A percentile compares a stretch with the other conserved stretches of the same genome.
Evolutionary conservation across 2,888 invertebrate genomes (phyloP).

Genomic region (Drosophila neutralis): DNA sequence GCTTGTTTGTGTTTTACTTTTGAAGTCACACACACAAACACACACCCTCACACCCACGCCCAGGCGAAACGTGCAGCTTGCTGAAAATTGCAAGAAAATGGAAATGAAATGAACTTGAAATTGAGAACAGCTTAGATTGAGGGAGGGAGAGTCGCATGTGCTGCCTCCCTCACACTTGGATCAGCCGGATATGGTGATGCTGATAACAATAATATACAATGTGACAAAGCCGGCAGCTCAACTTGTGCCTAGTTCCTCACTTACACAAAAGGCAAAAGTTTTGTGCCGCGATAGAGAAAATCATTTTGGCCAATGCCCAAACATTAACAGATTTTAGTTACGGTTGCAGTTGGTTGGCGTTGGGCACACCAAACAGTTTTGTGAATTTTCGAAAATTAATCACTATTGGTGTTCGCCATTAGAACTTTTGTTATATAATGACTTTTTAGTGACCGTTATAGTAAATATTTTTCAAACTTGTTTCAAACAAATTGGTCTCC

Average conservation of each 20-base stretch:
- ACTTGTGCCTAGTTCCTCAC: constrained; percentile 22
- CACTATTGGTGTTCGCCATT: neutral
- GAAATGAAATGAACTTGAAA: constrained; percentile 76
- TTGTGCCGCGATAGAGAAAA: neutral
- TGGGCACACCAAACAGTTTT: neutral
- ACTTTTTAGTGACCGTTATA: neutral
- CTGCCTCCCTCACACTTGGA: neutral
- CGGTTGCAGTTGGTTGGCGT: neutral
- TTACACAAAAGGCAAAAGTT: constrained; percentile 4
- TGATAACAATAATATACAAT: constrained; percentile 16
- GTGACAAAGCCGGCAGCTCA: constrained; percentile 10
- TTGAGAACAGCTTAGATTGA: constrained; percentile 45
- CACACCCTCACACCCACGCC: constrained; percentile 4
- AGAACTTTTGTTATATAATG: neutral
- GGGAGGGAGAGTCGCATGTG: constrained; percentile 9
- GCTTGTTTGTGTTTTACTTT: constrained; percentile 72
- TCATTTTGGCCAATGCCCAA: neutral
- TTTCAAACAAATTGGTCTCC: neutral
- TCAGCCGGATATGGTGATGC: constrained; percentile 3
- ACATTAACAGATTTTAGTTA: neutral
- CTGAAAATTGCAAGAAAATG: constrained; percentile 60
- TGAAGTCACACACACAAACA: constrained; percentile 52
- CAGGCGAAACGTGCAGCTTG: constrained; percentile 37
- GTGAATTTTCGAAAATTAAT: neutral
- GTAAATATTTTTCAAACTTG: neutral